Conservation (phyloP, 1,140 invertebrate genomes). For the Sinella curviseta region DNA sequence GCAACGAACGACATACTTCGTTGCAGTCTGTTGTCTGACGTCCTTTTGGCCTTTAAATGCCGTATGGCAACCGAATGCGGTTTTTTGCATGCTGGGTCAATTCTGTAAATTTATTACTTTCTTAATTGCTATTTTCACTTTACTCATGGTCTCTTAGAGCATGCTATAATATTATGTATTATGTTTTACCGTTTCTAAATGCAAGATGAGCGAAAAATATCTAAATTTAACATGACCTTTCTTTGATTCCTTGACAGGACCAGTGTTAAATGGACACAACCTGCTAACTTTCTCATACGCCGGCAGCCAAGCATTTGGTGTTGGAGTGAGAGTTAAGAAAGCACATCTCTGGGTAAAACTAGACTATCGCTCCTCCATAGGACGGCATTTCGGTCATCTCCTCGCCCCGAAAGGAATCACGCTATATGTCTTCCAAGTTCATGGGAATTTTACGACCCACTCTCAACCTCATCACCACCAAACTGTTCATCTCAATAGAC, state of each 20-base stretch:
- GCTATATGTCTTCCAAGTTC: slow-evolving; percentile 49
- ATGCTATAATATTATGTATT: background rate
- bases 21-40: too few relatives aligned
- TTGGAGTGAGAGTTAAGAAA: slow-evolving; percentile 67
- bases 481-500: slow-evolving; percentile 35
- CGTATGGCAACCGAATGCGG: too few relatives aligned
- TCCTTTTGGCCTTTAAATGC: too few relatives aligned
- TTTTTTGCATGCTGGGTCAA: too few relatives aligned
- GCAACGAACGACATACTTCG: too few relatives aligned
- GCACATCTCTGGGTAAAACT: slow-evolving; percentile 75
- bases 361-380: slow-evolving; percentile 60
- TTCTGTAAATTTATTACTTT: too few relatives aligned
- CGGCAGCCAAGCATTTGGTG: slow-evolving; percentile 55
- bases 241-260: slow-evolving; percentile 61
- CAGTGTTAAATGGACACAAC: slow-evolving; percentile 76
- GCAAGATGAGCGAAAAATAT: background rate
- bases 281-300: slow-evolving; percentile 78
- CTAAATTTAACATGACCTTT: background rate
- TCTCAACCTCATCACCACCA: background rate
- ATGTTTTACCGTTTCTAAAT: background rate
- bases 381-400: slow-evolving; percentile 52
- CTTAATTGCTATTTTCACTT: too few relatives aligned
- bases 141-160: too few relatives aligned
- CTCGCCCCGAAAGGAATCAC: slow-evolving; percentile 41
- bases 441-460: slow-evolving; percentile 44